These are phyloP conservation scores for Heterochromis multidens DNA, from an alignment of 2,113 vertebrate species.

Conservation along the genomic window DNA sequence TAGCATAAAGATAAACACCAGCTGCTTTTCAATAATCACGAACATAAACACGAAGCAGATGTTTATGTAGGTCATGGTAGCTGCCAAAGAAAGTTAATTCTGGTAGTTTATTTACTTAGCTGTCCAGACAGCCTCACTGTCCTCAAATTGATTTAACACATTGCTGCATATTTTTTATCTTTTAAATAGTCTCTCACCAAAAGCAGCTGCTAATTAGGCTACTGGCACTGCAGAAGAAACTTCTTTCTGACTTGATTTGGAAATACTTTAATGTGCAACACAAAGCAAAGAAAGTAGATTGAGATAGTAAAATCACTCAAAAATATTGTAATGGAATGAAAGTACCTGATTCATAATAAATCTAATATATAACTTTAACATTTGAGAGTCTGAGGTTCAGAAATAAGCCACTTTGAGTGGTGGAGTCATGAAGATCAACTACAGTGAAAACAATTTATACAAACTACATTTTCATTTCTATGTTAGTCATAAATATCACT, in stretches of 20 bases:
- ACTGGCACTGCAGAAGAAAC: not conserved
- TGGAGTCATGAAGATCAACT: not conserved
- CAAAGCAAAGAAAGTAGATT: not conserved
- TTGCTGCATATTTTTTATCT: not conserved
- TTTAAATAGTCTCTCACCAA: not conserved
- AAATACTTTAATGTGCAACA: not conserved
- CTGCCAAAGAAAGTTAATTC: constrained; percentile 9
- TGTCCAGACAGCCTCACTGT: constrained; percentile 14
- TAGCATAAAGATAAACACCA: not conserved
- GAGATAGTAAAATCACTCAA: not conserved
- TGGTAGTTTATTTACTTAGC: constrained; percentile 26
- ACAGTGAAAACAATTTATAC: constrained; percentile 1
- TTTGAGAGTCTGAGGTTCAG: not conserved
- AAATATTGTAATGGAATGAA: not conserved
- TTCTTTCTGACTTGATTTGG: not conserved
- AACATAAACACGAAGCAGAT: not conserved
- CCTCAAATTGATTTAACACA: constrained; percentile 15
- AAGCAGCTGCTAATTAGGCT: not conserved
- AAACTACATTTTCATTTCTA: constrained; percentile 16
- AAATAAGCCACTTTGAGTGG: not conserved
- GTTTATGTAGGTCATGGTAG: constrained; percentile 6
- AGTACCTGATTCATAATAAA: not conserved
- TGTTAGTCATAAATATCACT: not conserved
- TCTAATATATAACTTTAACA: not conserved
- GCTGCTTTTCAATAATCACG: constrained; percentile 18